These are phyloP conservation scores for Phania funesta DNA, from an alignment of 2,888 invertebrate genomes.

Conservation along the genomic window DNA sequence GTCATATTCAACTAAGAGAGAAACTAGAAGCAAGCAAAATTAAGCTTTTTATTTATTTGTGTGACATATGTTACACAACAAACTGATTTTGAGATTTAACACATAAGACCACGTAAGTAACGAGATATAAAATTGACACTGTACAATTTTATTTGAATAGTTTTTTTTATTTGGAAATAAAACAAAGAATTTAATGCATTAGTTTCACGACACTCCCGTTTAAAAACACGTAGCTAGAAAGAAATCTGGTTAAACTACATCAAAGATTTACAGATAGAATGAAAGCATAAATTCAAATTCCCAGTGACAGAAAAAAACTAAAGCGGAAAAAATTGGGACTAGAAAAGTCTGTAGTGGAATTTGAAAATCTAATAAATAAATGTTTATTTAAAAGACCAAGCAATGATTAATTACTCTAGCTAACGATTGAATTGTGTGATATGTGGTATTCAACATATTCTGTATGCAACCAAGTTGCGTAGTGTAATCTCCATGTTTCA, in stretches of 20 bases:
- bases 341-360: neutral
- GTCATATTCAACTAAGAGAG: too few species aligned
- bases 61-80: too few species aligned
- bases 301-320: neutral
- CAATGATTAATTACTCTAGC: constrained; percentile 49
- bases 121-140: too few species aligned
- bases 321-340: neutral
- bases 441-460: constrained; percentile 10
- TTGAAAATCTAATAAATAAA: neutral
- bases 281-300: neutral
- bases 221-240: neutral
- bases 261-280: neutral
- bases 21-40: too few species aligned
- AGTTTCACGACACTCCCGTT: neutral
- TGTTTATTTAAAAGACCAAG: neutral
- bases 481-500: too few species aligned
- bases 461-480: too few species aligned
- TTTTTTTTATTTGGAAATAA: too few species aligned
- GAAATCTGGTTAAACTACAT: neutral
- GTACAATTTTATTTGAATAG: too few species aligned
- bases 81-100: too few species aligned
- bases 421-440: constrained; percentile 44
- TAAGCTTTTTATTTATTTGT: too few species aligned
- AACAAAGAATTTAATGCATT: too few species aligned
- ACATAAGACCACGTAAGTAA: too few species aligned